phyloP scores from a whole-genome alignment of 2,888 invertebrate genomes.

The Celastrina argiolus region DNA sequence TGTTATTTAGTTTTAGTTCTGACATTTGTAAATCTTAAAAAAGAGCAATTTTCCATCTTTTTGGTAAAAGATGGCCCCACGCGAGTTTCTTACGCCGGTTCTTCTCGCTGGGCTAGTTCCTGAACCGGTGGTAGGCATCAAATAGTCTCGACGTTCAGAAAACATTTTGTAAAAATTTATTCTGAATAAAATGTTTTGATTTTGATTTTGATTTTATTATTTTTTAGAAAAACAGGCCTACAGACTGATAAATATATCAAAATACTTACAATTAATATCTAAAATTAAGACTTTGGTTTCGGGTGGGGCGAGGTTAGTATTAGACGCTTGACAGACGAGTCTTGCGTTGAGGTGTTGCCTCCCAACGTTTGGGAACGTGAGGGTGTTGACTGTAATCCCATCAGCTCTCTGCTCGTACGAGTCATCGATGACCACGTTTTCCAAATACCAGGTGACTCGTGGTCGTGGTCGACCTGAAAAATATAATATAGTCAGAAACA shows the following conservation, averaged over 20 bases:
- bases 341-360: conserved; percentile 89
- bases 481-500: not conserved
- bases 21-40: no score
- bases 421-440: conserved; percentile 90
- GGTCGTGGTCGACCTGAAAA: conserved; percentile 85
- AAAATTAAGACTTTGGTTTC: conserved; percentile 87
- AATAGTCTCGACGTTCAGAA: no score
- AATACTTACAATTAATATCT: conserved; percentile 90
- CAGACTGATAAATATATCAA: conserved; percentile 20
- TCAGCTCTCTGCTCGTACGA: conserved; percentile 84
- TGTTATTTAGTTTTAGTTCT: no score
- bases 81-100: no score
- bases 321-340: conserved; percentile 91
- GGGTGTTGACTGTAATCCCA: conserved; percentile 86
- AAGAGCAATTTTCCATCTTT: no score
- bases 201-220: no score
- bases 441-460: conserved; percentile 89
- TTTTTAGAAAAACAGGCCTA: no score
- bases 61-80: no score
- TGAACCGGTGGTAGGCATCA: no score
- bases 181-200: no score
- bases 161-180: no score
- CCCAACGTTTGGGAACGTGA: conserved; percentile 88
- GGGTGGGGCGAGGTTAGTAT: conserved; percentile 89
- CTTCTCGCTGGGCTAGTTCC: no score